phyloP scores from a whole-genome alignment of 2,888 invertebrate species.

The Drosophila bunnanda region DNA sequence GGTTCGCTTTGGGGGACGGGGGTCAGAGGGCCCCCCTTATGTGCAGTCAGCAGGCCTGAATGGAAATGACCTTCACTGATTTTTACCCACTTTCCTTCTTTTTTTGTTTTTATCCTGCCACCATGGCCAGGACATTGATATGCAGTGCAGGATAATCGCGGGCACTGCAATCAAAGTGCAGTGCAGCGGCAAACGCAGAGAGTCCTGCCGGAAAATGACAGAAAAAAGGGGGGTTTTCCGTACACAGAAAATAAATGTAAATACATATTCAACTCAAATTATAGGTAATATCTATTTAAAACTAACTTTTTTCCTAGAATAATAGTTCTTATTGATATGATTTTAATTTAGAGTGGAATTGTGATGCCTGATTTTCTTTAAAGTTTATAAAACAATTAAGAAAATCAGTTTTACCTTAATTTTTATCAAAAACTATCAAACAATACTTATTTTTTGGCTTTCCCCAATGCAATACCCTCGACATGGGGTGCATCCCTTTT shows the following conservation, averaged over 20 bases:
- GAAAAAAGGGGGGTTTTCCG: not conserved
- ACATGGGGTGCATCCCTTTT: not conserved
- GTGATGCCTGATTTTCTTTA: accelerated
- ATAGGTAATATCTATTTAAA: not conserved
- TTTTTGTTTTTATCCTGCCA: not conserved
- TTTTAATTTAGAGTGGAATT: not conserved
- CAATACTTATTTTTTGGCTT: not conserved
- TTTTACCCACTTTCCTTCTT: slow-evolving; percentile 28
- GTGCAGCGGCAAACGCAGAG: slow-evolving; percentile 49
- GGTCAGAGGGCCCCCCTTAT: not conserved
- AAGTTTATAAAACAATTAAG: no score
- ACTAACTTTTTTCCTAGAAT: accelerated
- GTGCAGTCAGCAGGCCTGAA: slow-evolving; percentile 31
- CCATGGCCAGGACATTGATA: slow-evolving; percentile 68
- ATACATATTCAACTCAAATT: not conserved
- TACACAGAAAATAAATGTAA: not conserved
- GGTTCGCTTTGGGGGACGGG: not conserved
- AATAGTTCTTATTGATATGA: accelerated
- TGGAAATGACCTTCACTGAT: slow-evolving; percentile 71
- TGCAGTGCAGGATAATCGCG: slow-evolving; percentile 79
- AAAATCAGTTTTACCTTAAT: no score
- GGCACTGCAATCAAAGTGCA: slow-evolving; percentile 79
- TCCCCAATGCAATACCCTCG: not conserved
- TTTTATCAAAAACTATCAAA: no score
- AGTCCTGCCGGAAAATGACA: slow-evolving; percentile 1